Percentiles rank a stretch among this genome's conserved stretches.
Evolutionary conservation across 2,797 vertebrate genomes (phyloP).

Genomic region (Sparidentex hasta): DNA sequence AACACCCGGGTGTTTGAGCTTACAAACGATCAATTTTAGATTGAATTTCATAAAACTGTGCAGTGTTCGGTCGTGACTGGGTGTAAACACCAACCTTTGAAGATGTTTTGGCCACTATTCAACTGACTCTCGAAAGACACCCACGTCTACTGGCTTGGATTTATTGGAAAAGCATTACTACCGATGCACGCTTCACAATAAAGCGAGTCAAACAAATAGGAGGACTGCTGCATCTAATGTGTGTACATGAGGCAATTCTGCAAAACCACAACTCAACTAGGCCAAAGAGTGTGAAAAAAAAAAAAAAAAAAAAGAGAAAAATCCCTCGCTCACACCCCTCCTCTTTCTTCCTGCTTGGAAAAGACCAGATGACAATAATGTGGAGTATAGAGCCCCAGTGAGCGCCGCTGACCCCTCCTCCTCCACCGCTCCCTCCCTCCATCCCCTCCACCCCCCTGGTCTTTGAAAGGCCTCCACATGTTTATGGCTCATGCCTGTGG

Average conservation of each 20-base stretch:
- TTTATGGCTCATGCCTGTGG: conserved; percentile 89
- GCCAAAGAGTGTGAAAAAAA: conserved; percentile 71
- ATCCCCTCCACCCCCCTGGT: conserved; percentile 67
- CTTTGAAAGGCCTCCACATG: conserved; percentile 86
- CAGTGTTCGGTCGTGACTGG: neutral
- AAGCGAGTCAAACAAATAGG: conserved; percentile 54
- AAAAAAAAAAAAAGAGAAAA: conserved; percentile 8
- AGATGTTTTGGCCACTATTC: conserved; percentile 2
- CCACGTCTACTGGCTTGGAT: neutral
- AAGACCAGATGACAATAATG: conserved; percentile 84
- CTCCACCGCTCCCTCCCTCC: conserved; percentile 60
- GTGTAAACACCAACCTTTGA: neutral
- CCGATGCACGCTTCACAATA: conserved; percentile 17
- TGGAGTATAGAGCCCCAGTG: conserved; percentile 73
- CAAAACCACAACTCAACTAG: conserved; percentile 67
- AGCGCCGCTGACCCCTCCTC: conserved; percentile 75
- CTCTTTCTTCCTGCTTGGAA: conserved; percentile 80
- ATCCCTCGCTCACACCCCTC: conserved; percentile 59
- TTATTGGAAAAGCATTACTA: conserved; percentile 9
- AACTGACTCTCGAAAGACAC: neutral
- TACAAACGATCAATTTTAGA: neutral
- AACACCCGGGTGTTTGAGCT: neutral
- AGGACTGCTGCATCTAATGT: conserved; percentile 48
- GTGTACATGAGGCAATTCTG: conserved; percentile 59
- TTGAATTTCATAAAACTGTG: conserved; percentile 2